Evolutionary conservation across 2,888 invertebrate species (phyloP), one percentile per base, ranked within the genome.

Genomic region (Hypomecis punctinalis): DNA sequence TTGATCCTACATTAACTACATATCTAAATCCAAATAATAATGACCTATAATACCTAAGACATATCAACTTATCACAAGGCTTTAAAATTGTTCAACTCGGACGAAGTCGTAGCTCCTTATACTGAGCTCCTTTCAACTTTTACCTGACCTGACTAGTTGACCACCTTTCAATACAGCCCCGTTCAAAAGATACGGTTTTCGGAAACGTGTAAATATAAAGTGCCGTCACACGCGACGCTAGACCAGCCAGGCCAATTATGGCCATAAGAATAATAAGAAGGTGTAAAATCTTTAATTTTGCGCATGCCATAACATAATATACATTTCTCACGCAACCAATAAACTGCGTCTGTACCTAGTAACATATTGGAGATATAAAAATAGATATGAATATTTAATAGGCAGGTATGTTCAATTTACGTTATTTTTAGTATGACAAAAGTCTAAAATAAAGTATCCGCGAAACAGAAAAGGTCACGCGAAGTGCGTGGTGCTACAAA

Each of bases 221-320:
- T 61, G 37, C 13, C 61, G 46, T 71, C 72, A 73, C 76, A 77
- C 76, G 76, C 76, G 72, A 65, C 76, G 74, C 76, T 72, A 65
- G 63, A 74, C 65, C 63, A 66, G 61, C 65, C 63, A 66, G 61
- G 74, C 68, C 77, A 79, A 82, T 83, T 80, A 78, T 73, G 69
- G 69, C 75, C 78, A 65, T 61, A 66, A 72, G 71, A 75, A 79
- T 75, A 78, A 76, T 75, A 81, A 77, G 59, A 67, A 78, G 76
- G 82, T 82, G 82, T 84, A 84, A 86, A 86, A 87, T 87, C 84
- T 85, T 86, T 85, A 86, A 84, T 85, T 86, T 82, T 80, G 86
- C 86, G 85, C 86, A 84, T 82, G 84, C 77, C 78, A 76, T 80
- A 78, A 79, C 70, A 76, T 68, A 79, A 81, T 78, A 78, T 76